phyloP scores from a whole-genome alignment of 2,888 invertebrate genomes.

The Ochlodes sylvanus region DNA sequence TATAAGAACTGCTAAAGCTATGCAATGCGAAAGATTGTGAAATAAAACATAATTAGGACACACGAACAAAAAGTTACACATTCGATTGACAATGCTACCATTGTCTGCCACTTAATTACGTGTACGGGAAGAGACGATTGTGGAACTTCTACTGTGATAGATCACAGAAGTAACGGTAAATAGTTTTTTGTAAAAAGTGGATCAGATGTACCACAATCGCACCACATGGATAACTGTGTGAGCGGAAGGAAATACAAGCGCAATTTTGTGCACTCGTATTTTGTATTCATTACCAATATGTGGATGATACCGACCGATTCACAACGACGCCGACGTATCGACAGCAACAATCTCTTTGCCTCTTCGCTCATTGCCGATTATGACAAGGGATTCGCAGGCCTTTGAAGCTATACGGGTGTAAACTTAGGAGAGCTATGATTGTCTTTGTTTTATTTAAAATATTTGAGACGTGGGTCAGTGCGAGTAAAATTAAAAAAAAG shows the following conservation, averaged over 20 bases:
- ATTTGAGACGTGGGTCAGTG: too few relatives aligned
- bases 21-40: constrained; percentile 1
- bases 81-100: constrained; percentile 6
- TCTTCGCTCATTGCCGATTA: too few relatives aligned
- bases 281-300: too few relatives aligned
- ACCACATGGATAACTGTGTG: not conserved
- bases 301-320: too few relatives aligned
- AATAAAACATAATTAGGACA: constrained; percentile 3
- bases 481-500: too few relatives aligned
- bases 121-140: not conserved
- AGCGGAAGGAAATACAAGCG: not conserved
- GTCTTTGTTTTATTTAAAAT: too few relatives aligned
- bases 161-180: constrained; percentile 1
- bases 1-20: not conserved
- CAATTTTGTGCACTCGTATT: too few relatives aligned
- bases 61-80: not conserved
- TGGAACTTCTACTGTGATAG: not conserved
- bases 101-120: constrained; percentile 3
- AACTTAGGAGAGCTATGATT: too few relatives aligned
- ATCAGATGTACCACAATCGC: not conserved
- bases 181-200: not conserved
- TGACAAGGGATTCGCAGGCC: too few relatives aligned
- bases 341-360: too few relatives aligned
- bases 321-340: too few relatives aligned
- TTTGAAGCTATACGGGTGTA: too few relatives aligned